phyloP scores from a whole-genome alignment of 2,113 vertebrate species.

The Drymodes brunneopygia region DNA sequence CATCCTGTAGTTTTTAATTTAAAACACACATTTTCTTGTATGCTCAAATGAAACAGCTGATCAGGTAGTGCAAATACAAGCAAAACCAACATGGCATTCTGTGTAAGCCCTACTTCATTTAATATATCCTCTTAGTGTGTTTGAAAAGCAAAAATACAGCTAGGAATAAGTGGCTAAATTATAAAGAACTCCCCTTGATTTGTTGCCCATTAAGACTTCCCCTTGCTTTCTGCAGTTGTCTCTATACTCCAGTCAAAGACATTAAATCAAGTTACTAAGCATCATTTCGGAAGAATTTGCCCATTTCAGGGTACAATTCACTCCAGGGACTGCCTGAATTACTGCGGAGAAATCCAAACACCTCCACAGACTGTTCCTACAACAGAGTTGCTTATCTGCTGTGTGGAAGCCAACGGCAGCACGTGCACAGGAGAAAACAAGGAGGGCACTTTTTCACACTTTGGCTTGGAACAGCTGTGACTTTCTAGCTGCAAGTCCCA shows the following conservation, averaged over 20 bases:
- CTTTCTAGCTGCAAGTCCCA: not conserved
- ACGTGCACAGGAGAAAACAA: not conserved
- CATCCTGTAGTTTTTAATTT: not conserved
- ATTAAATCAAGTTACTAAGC: not conserved
- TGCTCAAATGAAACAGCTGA: not conserved
- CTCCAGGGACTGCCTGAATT: not conserved
- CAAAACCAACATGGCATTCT: not conserved
- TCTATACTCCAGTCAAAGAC: not conserved
- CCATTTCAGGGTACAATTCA: not conserved
- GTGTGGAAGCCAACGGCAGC: not conserved
- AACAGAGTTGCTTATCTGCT: not conserved
- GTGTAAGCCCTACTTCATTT: not conserved
- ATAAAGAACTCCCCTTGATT: not conserved
- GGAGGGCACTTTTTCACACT: not conserved
- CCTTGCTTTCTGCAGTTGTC: not conserved
- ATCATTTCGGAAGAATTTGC: not conserved
- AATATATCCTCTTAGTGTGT: not conserved
- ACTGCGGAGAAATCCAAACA: not conserved
- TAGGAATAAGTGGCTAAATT: not conserved
- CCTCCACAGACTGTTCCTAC: rapidly evolving
- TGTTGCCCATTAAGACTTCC: not conserved
- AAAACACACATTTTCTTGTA: not conserved
- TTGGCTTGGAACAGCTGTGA: not conserved
- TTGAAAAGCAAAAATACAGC: not conserved
- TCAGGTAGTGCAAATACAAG: not conserved